Base-by-base conservation (phyloP, 2,113 vertebrate species). In the Nicator chloris region DNA sequence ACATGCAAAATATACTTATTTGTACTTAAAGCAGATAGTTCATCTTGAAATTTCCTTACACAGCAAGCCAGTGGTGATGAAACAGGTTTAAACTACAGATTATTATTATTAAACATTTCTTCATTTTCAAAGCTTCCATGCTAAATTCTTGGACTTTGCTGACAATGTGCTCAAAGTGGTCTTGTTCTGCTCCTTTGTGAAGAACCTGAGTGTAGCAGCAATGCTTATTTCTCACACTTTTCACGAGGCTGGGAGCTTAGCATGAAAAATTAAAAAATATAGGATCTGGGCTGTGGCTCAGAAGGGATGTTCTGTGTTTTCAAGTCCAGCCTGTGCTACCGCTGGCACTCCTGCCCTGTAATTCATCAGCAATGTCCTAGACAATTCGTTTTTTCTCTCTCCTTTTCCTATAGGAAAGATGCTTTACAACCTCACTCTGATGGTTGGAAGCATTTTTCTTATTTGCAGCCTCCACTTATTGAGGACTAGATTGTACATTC, bases 1-100 rank as follows among this genome's bases (percentile, higher is more conserved):
- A 87, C 45, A 68, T n/a, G 78, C 84, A 95, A 91, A 92, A 95
- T 83, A 81, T 6, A 88, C 68, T 82, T 83, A 82, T 69, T 87
- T 90, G 59, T 86, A 88, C 69, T 88, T 81, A 4, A 11, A 73
- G 42, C 35, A 86, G 59, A 69, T 35, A 91, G 82, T 22, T 83
- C 60, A 47, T 80, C 47, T 88, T 80, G 44, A 82, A 47, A 86
- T 86, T 93, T 81, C 84, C 78, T 94, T 91, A 72, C 47, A 44
- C 39, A 93, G 85, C 75, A 93, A 92, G 68, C 24, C 82, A 91
- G 63, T 24, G 68, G 23, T 18, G 56, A 86, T 51, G 82, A 90
- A 88, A 82, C 22, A 56, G 54, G 39, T 42, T 92, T 90, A 86
- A 94, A 77, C 35, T 35, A 86, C 39, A 83, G 45, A 51, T 83